A percentile compares a stretch with the other conserved stretches of the same genome.
phyloP scores from a whole-genome alignment of 2,888 invertebrate genomes.

The Pycnomerus fuliginosus region DNA sequence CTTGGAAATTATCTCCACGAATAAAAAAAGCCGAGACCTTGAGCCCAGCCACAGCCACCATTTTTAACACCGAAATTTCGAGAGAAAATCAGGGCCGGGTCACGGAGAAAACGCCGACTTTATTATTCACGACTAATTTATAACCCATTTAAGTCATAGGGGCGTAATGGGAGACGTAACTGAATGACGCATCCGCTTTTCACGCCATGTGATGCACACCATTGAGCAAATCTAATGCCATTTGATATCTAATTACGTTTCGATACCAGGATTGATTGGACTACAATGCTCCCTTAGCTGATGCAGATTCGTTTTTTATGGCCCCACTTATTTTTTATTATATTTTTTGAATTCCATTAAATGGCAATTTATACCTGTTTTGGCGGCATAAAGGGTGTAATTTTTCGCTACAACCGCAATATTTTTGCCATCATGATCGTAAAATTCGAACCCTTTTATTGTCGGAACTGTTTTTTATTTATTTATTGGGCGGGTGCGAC shows the following conservation, averaged over 20 bases:
- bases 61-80: no score
- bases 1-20: constrained; percentile 24
- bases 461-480: no score
- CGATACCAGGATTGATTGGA: constrained; percentile 13
- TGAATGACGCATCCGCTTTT: constrained; percentile 25
- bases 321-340: background rate
- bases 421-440: no score
- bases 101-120: background rate
- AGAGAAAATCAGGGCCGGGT: no score
- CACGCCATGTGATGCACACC: constrained; percentile 18
- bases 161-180: constrained; percentile 19
- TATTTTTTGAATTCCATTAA: no score
- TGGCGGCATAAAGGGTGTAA: no score
- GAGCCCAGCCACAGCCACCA: no score
- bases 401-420: no score
- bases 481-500: no score
- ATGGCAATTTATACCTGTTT: no score
- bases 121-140: constrained; percentile 15
- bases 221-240: constrained; percentile 25
- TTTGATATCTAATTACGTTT: constrained; percentile 21
- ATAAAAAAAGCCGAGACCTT: constrained; percentile 11
- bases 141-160: constrained; percentile 21
- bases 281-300: constrained; percentile 18
- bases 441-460: no score
- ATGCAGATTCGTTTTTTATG: constrained; percentile 1